A percentile compares a stretch with the other conserved stretches of the same genome.
These are phyloP conservation scores for Brachionus rotundiformis DNA, from an alignment of 1,140 invertebrate species.

Conservation along the genomic window DNA sequence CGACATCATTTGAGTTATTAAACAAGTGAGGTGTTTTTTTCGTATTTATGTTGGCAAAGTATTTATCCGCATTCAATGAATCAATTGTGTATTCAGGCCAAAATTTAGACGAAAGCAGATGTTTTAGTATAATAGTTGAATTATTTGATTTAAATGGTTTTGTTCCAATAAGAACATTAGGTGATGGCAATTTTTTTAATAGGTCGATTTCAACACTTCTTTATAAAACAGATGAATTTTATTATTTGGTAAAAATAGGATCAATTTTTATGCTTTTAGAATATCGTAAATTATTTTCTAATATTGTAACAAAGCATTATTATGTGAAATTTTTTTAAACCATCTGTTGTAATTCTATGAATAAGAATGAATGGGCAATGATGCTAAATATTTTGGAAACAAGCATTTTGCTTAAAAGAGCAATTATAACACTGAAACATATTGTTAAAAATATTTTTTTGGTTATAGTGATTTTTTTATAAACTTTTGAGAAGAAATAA, in stretches of 20 bases:
- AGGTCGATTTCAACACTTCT: not conserved
- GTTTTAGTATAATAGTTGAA: not conserved
- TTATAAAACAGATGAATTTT: not conserved
- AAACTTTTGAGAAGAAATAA: conserved; percentile 1
- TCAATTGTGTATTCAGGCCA: no score
- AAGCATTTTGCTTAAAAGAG: not conserved
- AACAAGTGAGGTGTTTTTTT: no score
- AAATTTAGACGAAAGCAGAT: no score
- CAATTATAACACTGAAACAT: not conserved
- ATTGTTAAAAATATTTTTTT: no score
- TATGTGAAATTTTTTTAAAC: not conserved
- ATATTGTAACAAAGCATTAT: conserved; percentile 9
- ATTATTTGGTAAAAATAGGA: not conserved
- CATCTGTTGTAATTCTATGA: not conserved
- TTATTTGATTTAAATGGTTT: not conserved
- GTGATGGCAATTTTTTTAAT: not conserved
- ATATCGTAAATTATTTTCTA: not conserved
- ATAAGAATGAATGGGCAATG: not conserved
- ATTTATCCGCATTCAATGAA: not conserved
- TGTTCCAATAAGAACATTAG: not conserved
- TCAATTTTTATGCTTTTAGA: not conserved
- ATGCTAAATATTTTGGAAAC: not conserved
- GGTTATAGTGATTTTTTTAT: not conserved
- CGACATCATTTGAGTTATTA: not conserved
- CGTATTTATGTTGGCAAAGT: no score